These are phyloP conservation scores for Drosophila algonquin DNA, from an alignment of 2,888 invertebrate genomes.

Conservation along the genomic window DNA sequence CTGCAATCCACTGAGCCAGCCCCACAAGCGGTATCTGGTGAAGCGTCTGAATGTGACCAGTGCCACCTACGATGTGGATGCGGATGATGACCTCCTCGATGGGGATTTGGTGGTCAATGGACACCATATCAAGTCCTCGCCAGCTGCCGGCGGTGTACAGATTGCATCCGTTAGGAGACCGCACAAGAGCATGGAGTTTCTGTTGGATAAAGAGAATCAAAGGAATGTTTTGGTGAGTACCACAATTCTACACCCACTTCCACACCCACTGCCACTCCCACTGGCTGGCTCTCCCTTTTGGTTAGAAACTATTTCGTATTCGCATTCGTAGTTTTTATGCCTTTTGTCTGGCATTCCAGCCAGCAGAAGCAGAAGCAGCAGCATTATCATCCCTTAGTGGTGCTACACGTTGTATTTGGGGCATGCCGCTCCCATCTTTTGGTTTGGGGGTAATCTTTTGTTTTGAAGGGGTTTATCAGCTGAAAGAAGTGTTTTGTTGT, in stretches of 20 bases:
- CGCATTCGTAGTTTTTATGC: constrained; percentile 54
- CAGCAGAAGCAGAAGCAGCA: constrained; percentile 44
- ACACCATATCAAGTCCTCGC: constrained; percentile 75
- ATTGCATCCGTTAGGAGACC: constrained; percentile 85
- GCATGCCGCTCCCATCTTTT: neutral
- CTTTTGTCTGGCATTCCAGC: constrained; percentile 49
- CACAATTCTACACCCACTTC: neutral
- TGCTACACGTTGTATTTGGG: neutral
- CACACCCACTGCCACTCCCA: neutral
- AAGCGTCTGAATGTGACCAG: constrained; percentile 73
- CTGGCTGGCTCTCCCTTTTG: neutral
- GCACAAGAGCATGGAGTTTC: constrained; percentile 97
- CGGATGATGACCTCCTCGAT: constrained; percentile 53
- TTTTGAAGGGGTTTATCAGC: neutral
- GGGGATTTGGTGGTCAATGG: constrained; percentile 76
- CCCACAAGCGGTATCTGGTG: constrained; percentile 63
- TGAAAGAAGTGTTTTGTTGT: neutral
- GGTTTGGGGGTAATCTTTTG: neutral
- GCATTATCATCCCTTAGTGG: neutral
- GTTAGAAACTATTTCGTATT: neutral
- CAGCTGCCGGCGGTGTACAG: constrained; percentile 77
- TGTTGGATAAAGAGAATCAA: constrained; percentile 96
- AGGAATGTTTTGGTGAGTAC: constrained; percentile 92
- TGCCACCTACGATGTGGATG: constrained; percentile 57
- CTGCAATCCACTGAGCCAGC: constrained; percentile 77